phyloP scores from a whole-genome alignment of 1,140 invertebrate genomes.

The Mycetomoellerius zeteki region DNA sequence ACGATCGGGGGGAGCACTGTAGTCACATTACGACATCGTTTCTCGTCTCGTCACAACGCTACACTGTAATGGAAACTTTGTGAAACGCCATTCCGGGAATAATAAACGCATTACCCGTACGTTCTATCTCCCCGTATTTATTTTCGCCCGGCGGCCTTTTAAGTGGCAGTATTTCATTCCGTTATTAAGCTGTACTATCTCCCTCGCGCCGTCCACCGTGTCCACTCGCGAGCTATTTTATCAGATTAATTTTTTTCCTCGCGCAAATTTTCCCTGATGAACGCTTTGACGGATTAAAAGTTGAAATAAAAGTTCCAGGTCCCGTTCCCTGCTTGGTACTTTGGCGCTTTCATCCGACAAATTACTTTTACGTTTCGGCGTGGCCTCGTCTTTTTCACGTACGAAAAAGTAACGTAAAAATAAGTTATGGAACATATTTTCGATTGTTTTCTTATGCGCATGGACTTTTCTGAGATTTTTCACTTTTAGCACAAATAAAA shows the following conservation, averaged over 20 bases:
- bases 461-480: neutral
- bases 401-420: conserved; percentile 16
- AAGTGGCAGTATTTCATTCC: conserved; percentile 62
- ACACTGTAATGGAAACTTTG: conserved; percentile 52
- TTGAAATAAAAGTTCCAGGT: conserved; percentile 57
- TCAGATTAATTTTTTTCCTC: conserved; percentile 52
- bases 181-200: conserved; percentile 52
- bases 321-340: conserved; percentile 1
- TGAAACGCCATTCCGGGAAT: conserved; percentile 54
- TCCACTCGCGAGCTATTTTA: conserved; percentile 51
- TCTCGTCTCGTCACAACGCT: conserved; percentile 11
- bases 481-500: neutral
- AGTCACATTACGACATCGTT: conserved; percentile 40
- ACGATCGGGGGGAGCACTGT: neutral
- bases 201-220: conserved; percentile 19
- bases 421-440: conserved; percentile 7
- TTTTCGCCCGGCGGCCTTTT: conserved; percentile 42
- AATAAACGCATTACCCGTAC: conserved; percentile 56
- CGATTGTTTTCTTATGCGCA: neutral
- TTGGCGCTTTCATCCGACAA: conserved; percentile 50
- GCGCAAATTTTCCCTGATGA: conserved; percentile 51
- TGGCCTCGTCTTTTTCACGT: neutral
- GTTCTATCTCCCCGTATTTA: conserved; percentile 51
- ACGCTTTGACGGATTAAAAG: conserved; percentile 65
- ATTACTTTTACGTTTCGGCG: conserved; percentile 55